phyloP scores from a whole-genome alignment of 2,113 vertebrate species.

The Hippolais icterina region DNA sequence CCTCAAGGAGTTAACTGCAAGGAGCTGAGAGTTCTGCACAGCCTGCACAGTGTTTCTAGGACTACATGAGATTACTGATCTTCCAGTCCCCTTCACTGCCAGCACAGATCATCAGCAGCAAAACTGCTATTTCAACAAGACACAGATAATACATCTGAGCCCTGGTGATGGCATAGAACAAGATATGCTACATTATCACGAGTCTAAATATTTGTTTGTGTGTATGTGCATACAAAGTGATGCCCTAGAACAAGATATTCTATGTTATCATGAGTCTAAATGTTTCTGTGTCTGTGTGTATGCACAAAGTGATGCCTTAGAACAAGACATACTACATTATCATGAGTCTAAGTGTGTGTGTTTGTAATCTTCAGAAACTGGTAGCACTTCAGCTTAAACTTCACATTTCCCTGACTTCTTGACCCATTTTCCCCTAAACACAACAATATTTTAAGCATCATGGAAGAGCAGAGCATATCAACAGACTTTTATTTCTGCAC shows the following conservation, averaged over 20 bases:
- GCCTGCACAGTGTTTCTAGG: background rate
- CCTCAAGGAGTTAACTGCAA: background rate
- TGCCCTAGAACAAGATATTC: background rate
- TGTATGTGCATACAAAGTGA: no score
- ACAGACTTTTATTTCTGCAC: background rate
- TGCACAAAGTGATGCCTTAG: background rate
- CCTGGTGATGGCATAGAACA: background rate
- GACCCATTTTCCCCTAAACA: background rate
- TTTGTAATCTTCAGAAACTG: background rate
- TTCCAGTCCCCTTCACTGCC: fast-evolving
- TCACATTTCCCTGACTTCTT: background rate
- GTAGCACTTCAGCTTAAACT: background rate
- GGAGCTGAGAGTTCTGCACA: background rate
- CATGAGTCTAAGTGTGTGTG: fast-evolving
- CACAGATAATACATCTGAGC: background rate
- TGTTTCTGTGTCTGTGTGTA: background rate
- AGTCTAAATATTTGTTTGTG: background rate
- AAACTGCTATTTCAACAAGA: background rate
- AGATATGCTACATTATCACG: background rate
- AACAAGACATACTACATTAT: background rate
- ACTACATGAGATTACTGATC: no score
- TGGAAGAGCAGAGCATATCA: background rate
- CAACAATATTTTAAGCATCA: background rate
- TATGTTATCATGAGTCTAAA: background rate
- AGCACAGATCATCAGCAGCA: background rate